These are phyloP conservation scores for Strigamia maritima DNA, from an alignment of 2,888 invertebrate species.

Conservation along the genomic window DNA sequence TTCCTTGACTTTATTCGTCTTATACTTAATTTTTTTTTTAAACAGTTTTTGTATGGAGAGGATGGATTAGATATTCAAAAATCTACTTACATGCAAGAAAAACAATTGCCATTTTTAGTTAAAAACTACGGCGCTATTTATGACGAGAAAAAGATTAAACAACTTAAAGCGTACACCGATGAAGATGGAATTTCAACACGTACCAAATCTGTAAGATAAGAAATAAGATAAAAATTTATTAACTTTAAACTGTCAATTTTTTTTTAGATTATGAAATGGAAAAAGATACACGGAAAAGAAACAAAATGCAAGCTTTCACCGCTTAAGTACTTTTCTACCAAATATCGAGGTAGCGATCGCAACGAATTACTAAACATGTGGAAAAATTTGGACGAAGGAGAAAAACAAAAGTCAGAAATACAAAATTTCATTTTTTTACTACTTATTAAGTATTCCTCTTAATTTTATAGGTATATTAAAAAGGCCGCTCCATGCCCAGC, in stretches of 20 bases:
- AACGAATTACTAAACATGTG: background rate
- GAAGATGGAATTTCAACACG: conserved; percentile 9
- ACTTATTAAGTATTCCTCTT: background rate
- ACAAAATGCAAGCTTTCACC: background rate
- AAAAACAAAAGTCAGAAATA: background rate
- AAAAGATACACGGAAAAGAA: background rate
- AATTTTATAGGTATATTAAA: conserved; percentile 28
- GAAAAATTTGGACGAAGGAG: background rate
- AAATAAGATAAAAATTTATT: background rate
- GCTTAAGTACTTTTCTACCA: background rate
- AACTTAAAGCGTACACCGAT: conserved; percentile 25
- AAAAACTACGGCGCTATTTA: conserved; percentile 65
- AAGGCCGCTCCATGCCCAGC: conserved; percentile 55
- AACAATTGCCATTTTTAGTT: conserved; percentile 75
- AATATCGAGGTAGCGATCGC: background rate
- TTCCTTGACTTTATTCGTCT: background rate
- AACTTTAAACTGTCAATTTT: background rate
- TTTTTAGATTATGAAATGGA: conserved; percentile 22
- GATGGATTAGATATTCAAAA: conserved; percentile 88
- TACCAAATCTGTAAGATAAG: background rate
- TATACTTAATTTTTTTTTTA: conserved; percentile 39
- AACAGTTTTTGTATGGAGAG: conserved; percentile 83
- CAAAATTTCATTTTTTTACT: background rate
- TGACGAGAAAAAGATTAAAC: background rate
- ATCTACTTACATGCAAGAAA: conserved; percentile 73